Conservation (phyloP, 2,113 vertebrate genomes). For the Hemicordylus capensis region DNA sequence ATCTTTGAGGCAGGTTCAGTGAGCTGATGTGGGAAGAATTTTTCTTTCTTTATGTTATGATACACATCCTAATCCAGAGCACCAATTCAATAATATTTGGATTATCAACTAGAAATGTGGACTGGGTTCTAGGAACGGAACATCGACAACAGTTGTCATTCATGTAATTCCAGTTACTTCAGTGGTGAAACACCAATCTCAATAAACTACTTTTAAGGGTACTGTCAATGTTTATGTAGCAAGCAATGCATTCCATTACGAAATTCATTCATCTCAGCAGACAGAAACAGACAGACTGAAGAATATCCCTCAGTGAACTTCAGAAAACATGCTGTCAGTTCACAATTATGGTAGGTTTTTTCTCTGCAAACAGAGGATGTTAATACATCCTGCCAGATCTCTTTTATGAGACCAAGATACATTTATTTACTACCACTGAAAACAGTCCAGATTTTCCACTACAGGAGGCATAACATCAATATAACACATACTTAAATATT, state of each 20-base stretch:
- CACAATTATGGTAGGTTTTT: background rate
- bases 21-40: rapidly evolving
- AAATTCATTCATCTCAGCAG: background rate
- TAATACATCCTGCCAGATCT: background rate
- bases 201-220: background rate
- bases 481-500: rapidly evolving
- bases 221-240: background rate
- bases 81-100: conserved; percentile 7
- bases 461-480: background rate
- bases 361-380: background rate
- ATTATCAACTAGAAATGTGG: background rate
- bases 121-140: background rate
- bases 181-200: background rate
- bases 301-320: rapidly evolving
- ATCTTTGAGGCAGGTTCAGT: rapidly evolving
- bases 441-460: background rate
- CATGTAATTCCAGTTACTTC: background rate
- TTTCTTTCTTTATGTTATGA: background rate
- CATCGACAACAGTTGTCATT: background rate
- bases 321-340: rapidly evolving
- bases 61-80: background rate
- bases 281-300: background rate
- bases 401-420: background rate
- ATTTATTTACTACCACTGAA: rapidly evolving
- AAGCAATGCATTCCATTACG: background rate